phyloP scores from a whole-genome alignment of 2,113 vertebrate genomes.

The Tragelaphus imberbis region DNA sequence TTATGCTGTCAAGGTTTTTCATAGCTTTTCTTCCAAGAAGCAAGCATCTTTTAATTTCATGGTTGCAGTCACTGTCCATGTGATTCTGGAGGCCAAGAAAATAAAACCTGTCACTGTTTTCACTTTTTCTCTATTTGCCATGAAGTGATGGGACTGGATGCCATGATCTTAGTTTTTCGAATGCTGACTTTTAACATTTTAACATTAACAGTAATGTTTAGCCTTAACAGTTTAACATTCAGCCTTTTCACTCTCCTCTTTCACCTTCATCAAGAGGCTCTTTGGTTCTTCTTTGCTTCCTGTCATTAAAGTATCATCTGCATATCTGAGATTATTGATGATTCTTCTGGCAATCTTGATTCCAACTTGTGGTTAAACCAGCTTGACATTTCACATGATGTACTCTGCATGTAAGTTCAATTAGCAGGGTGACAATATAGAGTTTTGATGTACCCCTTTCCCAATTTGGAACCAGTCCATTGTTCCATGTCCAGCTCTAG shows the following conservation, averaged over 20 bases:
- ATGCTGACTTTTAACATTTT: neutral
- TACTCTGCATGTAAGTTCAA: neutral
- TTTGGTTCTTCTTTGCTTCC: neutral
- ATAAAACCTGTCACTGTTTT: neutral
- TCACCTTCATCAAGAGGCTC: neutral
- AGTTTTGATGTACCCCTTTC: neutral
- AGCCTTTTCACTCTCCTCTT: neutral
- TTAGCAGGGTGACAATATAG: neutral
- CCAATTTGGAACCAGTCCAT: neutral
- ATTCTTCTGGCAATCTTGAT: neutral
- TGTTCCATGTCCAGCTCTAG: neutral
- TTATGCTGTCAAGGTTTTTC: neutral
- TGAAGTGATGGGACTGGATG: neutral
- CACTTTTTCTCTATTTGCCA: neutral
- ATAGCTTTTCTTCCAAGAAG: neutral
- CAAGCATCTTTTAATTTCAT: neutral
- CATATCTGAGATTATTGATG: neutral
- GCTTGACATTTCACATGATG: neutral
- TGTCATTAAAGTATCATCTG: neutral
- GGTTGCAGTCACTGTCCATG: neutral
- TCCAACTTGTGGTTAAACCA: neutral
- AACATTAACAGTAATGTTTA: neutral
- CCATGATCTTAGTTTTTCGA: neutral
- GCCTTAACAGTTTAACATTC: neutral
- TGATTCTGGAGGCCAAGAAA: neutral